These are phyloP conservation scores for Tichodroma muraria DNA, from an alignment of 2,113 vertebrate species.

Conservation along the genomic window DNA sequence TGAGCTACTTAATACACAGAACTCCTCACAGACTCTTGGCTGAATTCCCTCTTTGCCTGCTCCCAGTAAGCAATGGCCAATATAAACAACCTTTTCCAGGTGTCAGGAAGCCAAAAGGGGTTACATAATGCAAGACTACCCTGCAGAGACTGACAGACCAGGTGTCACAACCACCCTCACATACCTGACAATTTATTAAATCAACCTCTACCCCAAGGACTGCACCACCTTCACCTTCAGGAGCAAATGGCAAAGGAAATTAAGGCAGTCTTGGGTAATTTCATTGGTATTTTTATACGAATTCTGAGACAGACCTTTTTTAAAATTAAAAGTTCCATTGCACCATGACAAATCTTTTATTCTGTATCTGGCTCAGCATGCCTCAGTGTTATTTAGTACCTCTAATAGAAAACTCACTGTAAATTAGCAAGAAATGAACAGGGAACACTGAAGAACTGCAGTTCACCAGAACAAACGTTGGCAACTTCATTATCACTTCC, in stretches of 20 bases:
- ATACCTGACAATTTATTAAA: background rate
- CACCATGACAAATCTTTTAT: background rate
- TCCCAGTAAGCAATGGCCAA: no score
- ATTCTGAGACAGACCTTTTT: background rate
- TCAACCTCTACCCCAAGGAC: background rate
- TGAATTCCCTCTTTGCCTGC: background rate
- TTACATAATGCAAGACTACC: background rate
- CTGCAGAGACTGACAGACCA: background rate
- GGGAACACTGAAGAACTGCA: background rate
- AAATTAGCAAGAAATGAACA: background rate
- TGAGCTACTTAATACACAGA: background rate
- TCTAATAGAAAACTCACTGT: background rate
- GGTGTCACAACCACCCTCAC: background rate
- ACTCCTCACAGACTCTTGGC: rapidly evolving
- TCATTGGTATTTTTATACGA: background rate
- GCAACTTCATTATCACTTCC: background rate
- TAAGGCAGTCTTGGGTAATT: background rate
- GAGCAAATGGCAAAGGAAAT: background rate
- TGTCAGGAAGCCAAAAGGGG: background rate
- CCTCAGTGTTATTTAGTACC: background rate
- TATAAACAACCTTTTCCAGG: background rate
- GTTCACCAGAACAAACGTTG: background rate
- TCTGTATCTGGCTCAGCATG: background rate
- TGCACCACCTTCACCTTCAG: background rate
- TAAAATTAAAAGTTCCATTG: background rate